Base-by-base conservation (phyloP, 2,113 vertebrate species). In the Pseudorhombus dupliciocellatus region DNA sequence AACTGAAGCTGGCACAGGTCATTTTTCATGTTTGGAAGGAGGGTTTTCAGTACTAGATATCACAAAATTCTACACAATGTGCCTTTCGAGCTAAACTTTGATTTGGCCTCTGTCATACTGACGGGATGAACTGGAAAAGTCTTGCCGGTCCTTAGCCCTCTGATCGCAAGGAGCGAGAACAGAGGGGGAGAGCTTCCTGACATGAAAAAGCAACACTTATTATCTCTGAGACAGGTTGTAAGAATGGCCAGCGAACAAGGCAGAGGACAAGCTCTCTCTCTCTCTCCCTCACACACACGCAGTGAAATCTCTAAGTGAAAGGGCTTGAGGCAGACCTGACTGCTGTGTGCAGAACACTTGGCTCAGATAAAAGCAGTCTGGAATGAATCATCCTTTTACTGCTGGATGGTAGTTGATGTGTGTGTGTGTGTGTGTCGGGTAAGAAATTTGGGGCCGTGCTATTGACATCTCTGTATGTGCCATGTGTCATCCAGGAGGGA, bases 151-250 rank as follows among this genome's bases (percentile, higher is more conserved):
- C 76, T 66, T 68, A 57, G 73, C n/a, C 37, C 66, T 63, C 53
- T 46, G 68, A 69, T 81, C 72, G 75, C 16, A 46, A 53, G 60
- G 75, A 66, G 66, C 55, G 65, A 67, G 73, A 79, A 66, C 65
- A 80, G 79, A 84, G 69, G 66, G 56, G 65, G 37, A 77, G 70
- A 79, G 75, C 70, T 81, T 84, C 70, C 83, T 76, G 66, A 76
- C 76, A 86, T 80, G 73, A 88, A 85, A 83, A 83, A 86, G 58
- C 56, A 66, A 56, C 8, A 20, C 71, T 60, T 80, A 81, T 87
- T 86, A 89, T 91, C 83, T 89, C 62, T 34, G 65, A 85, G 82
- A 80, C 79, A 79, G 82, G 83, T 79, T 85, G 84, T 88, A 78
- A 82, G 87, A 73, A 58, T 52, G 76, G 73, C 58, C 50, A 6